Evolutionary conservation across 2,797 vertebrate species (phyloP).

Genomic region (Lophotriccus pileatus): DNA sequence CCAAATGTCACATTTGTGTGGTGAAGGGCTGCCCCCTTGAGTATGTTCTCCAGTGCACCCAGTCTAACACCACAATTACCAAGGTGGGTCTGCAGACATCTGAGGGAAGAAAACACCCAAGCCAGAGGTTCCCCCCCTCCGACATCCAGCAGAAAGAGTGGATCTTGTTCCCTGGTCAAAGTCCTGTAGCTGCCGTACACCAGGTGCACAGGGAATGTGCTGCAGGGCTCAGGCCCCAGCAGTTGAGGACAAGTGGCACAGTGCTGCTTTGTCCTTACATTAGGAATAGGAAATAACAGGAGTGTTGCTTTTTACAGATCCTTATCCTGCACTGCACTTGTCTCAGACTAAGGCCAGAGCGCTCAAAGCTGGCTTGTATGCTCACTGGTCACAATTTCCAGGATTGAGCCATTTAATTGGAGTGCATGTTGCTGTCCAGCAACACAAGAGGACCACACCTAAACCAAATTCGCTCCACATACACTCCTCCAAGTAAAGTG

Average conservation of each 20-base stretch:
- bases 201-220: neutral
- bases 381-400: neutral
- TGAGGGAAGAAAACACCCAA: neutral
- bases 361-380: neutral
- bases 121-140: neutral
- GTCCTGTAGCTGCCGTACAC: neutral
- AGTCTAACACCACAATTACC: neutral
- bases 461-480: neutral
- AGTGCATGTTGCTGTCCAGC: neutral
- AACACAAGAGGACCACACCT: neutral
- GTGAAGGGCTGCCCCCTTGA: slow-evolving; percentile 55
- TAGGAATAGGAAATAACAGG: neutral
- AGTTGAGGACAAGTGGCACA: neutral
- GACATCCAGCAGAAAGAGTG: neutral
- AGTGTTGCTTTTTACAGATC: neutral
- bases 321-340: neutral
- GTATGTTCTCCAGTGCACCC: neutral
- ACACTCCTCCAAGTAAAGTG: neutral
- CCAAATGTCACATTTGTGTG: neutral
- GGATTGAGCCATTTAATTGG: neutral
- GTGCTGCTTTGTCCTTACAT: neutral
- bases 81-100: neutral
- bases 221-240: neutral
- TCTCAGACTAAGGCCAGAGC: neutral
- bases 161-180: neutral